Conservation (phyloP, 2,113 vertebrate species). For the Anseranas semipalmata region DNA sequence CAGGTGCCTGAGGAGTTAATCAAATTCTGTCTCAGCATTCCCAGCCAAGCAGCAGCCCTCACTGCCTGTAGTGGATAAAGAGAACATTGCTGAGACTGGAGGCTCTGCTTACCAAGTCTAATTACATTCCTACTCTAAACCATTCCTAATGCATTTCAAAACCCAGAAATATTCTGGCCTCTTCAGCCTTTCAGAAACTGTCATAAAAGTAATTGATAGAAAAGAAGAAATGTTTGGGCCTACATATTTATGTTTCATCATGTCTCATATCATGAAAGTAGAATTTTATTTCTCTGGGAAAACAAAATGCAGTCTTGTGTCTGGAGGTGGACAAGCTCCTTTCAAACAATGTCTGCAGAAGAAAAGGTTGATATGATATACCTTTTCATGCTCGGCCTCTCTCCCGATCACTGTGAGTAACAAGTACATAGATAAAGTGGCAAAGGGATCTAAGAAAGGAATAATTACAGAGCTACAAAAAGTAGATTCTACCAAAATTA, state of each 20-base stretch:
- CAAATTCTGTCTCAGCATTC: background rate
- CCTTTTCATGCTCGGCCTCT: background rate
- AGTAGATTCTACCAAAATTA: background rate
- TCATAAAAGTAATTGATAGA: slow-evolving; percentile 9
- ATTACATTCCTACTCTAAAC: slow-evolving; percentile 16
- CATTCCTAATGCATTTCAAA: background rate
- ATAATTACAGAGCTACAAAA: background rate
- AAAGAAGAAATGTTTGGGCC: background rate
- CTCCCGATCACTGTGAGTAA: background rate
- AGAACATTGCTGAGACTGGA: background rate
- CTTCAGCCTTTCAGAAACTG: slow-evolving; percentile 28
- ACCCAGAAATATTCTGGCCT: background rate
- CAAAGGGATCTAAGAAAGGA: background rate
- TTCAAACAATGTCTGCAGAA: slow-evolving; percentile 8
- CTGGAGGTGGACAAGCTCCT: slow-evolving; percentile 46
- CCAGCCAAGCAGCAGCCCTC: background rate
- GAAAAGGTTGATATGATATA: background rate
- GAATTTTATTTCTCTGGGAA: slow-evolving; percentile 14
- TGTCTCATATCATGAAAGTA: background rate
- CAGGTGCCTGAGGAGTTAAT: background rate
- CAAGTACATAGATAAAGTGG: background rate
- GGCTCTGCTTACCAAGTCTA: slow-evolving; percentile 19
- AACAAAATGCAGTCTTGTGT: slow-evolving; percentile 20
- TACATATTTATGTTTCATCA: slow-evolving; percentile 7
- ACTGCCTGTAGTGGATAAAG: background rate